Base-by-base conservation (phyloP, 2,113 vertebrate genomes). In the Irena cyanogastra region DNA sequence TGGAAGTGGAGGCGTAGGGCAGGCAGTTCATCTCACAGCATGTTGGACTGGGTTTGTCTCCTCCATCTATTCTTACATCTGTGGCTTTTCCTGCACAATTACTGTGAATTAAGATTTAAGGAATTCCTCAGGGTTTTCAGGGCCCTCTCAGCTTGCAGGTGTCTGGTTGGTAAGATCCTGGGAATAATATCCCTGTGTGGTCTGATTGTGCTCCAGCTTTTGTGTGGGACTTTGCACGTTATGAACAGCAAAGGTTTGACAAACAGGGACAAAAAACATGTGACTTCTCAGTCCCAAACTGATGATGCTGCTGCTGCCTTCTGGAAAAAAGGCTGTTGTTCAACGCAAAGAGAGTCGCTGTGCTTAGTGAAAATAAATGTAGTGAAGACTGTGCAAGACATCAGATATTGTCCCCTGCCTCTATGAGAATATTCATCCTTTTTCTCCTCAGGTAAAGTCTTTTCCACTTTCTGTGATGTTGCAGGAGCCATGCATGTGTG, bases 281-380 rank as follows among this genome's bases (percentile, higher is more conserved):
- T 96, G 96, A 97, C 75, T 79, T 52, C 54, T 75, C 59, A 49
- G 23, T 78, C 81, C 66, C 84, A 93, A 94, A 93, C 13, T 93
- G 93, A 87, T 94, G 94, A 33, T 88, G 59, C 50, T 77, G 83
- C 76, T 77, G 78, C 68, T 90, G 81, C 89, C 69, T 70, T 95
- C 97, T 96, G 94, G 93, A 97, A 97, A 96, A 97, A 94, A 79
- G 59, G 64, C 91, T 84, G 53, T 12, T 30, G 71, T 44, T 90
- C 79, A 83, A 9, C 83, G 91, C 90, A 79, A 64, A 90, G 44
- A 33, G 74, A 41, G 45, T 30, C 0, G 7, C 42, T 60, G 80
- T 78, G 74, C 61, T 89, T 75, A 49, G 66, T 85, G 84, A 56
- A 91, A 84, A 61, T 66, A 50, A 50, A 68, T 37, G 26, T 44